phyloP scores from a whole-genome alignment of 2,888 invertebrate species.

The Cordilura impudica region DNA sequence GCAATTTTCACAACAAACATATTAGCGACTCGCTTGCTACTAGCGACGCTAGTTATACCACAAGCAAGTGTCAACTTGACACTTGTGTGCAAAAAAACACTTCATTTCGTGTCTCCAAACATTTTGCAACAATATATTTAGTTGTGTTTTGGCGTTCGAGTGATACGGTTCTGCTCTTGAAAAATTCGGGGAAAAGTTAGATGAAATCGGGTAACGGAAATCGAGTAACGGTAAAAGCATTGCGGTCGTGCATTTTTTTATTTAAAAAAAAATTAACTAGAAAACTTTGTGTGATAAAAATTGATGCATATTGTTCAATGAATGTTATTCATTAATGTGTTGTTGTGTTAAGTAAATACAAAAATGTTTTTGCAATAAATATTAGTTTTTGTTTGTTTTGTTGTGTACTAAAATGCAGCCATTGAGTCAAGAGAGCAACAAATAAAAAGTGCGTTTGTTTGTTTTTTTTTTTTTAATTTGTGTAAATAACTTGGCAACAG shows the following conservation, averaged over 20 bases:
- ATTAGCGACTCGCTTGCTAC: no score
- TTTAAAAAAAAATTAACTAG: background rate
- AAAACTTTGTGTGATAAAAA: background rate
- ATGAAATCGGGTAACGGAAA: constrained; percentile 40
- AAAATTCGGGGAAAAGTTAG: background rate
- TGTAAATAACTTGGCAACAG: constrained; percentile 41
- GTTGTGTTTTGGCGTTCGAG: constrained; percentile 46
- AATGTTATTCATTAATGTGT: background rate
- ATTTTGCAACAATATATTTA: constrained; percentile 17
- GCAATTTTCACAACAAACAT: no score
- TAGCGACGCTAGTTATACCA: no score
- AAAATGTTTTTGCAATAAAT: constrained; percentile 8
- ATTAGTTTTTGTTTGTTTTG: constrained; percentile 5
- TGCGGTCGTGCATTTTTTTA: no score
- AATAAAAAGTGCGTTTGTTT: constrained; percentile 7
- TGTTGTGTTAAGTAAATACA: background rate
- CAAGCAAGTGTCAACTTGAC: no score
- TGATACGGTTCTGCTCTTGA: constrained; percentile 26
- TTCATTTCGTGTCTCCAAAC: background rate
- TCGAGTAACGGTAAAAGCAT: constrained; percentile 15
- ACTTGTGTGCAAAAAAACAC: constrained; percentile 11
- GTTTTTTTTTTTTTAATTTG: constrained; percentile 2
- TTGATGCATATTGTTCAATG: background rate
- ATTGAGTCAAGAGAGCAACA: background rate
- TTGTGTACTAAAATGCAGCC: constrained; percentile 8